Evolutionary conservation across 2,888 invertebrate genomes (phyloP).

Genomic region (Baronia brevicornis): DNA sequence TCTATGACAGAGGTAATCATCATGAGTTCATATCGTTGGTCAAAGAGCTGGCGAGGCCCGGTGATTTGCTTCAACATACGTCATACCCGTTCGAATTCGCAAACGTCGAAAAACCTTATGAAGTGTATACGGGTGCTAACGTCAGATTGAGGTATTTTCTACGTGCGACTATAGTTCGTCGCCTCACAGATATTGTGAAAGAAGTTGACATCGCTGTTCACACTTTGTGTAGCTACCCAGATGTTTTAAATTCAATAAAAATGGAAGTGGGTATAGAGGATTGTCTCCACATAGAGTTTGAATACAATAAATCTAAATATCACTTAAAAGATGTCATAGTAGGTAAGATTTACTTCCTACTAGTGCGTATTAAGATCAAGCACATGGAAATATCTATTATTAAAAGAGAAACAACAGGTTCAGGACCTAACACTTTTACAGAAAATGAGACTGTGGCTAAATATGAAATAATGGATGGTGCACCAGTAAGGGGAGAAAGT

Average conservation of each 20-base stretch:
- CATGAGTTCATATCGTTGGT: slow-evolving; percentile 98
- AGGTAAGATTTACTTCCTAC: slow-evolving; percentile 99
- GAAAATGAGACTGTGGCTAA: slow-evolving; percentile 99
- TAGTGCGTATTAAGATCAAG: slow-evolving; percentile 99
- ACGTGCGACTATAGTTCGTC: slow-evolving; percentile 94
- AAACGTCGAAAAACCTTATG: slow-evolving; percentile 99
- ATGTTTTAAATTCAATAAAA: slow-evolving; percentile 98
- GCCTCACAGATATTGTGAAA: slow-evolving; percentile 94
- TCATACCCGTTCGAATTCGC: slow-evolving; percentile 98
- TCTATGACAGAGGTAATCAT: slow-evolving; percentile 99
- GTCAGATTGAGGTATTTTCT: slow-evolving; percentile 96
- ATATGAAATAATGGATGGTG: slow-evolving; percentile 99
- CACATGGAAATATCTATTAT: slow-evolving; percentile 99
- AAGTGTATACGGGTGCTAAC: slow-evolving; percentile 98
- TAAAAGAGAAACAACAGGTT: slow-evolving; percentile 96
- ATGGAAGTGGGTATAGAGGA: slow-evolving; percentile 99
- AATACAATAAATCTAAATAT: slow-evolving; percentile 99
- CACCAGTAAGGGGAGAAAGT: slow-evolving; percentile 97
- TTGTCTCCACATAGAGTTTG: slow-evolving; percentile 99
- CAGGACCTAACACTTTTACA: slow-evolving; percentile 96
- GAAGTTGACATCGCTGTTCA: slow-evolving; percentile 99
- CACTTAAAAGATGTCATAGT: slow-evolving; percentile 99
- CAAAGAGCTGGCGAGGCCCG: slow-evolving; percentile 96
- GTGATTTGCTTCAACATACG: slow-evolving; percentile 95
- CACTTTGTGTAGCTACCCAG: slow-evolving; percentile 97